Conservation (phyloP, 2,113 vertebrate species). For the Thalassoma bifasciatum region DNA sequence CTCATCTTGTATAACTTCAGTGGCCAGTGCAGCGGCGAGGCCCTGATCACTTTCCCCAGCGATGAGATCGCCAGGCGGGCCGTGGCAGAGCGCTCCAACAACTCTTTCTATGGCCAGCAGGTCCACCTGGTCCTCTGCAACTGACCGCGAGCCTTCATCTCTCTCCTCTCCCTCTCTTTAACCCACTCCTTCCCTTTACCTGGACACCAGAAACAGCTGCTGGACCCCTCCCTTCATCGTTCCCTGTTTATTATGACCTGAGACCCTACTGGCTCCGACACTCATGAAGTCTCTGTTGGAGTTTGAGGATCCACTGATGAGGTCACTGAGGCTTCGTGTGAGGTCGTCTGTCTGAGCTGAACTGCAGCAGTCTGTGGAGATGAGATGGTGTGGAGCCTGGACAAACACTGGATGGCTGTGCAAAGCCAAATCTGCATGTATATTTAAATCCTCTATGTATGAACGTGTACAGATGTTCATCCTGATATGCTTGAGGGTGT, state of each 20-base stretch:
- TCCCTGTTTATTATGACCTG: neutral
- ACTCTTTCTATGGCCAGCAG: conserved; percentile 83
- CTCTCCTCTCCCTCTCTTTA: neutral
- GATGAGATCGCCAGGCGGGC: conserved; percentile 87
- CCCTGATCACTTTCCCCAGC: conserved; percentile 89
- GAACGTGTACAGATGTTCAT: conserved; percentile 54
- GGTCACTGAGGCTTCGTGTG: neutral
- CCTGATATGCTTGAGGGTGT: conserved; percentile 69
- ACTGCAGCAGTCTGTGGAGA: conserved; percentile 28
- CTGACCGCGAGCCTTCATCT: conserved; percentile 59
- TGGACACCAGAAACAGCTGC: neutral
- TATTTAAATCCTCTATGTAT: conserved; percentile 32
- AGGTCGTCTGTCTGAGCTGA: conserved; percentile 5
- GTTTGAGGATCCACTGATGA: conserved; percentile 18
- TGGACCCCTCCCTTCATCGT: neutral
- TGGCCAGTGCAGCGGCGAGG: conserved; percentile 92
- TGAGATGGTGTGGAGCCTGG: conserved; percentile 19
- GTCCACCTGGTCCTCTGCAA: conserved; percentile 86
- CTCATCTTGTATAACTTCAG: conserved; percentile 90
- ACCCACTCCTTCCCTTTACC: neutral
- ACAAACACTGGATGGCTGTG: conserved; percentile 25
- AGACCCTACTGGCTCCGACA: conserved; percentile 23
- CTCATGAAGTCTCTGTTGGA: conserved; percentile 52
- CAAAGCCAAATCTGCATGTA: conserved; percentile 32
- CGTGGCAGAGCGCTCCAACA: conserved; percentile 85